phyloP scores from a whole-genome alignment of 2,888 invertebrate genomes.

The Hirtodrosophila duncani region DNA sequence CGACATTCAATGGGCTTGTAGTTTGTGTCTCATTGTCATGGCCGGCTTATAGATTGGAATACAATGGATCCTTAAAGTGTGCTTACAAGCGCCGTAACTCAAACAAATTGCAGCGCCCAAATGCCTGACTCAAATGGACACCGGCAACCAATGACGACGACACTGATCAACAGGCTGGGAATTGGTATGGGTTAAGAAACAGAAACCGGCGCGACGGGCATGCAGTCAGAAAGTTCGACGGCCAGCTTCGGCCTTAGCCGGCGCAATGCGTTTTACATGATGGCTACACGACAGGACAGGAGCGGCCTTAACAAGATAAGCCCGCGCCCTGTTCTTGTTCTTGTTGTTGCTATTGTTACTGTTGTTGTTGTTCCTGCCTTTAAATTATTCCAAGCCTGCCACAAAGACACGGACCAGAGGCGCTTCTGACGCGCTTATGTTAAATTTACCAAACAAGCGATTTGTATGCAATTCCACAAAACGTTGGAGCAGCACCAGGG shows the following conservation, averaged over 20 bases:
- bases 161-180: conserved; percentile 65
- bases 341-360: conserved; percentile 18
- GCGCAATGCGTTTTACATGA: conserved; percentile 63
- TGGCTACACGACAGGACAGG: conserved; percentile 66
- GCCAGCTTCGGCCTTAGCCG: too few relatives aligned
- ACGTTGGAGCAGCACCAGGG: conserved; percentile 14
- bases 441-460: conserved; percentile 75
- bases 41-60: conserved; percentile 74
- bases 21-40: conserved; percentile 64
- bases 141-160: conserved; percentile 38
- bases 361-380: conserved; percentile 33
- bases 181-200: conserved; percentile 9
- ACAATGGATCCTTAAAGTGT: conserved; percentile 79
- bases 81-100: conserved; percentile 79
- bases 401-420: conserved; percentile 55
- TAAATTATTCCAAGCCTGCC: conserved; percentile 67
- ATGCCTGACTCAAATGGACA: conserved; percentile 61
- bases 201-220: conserved; percentile 1
- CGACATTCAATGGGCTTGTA: conserved; percentile 46
- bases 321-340: conserved; percentile 27
- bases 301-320: conserved; percentile 63
- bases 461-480: conserved; percentile 73
- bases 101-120: conserved; percentile 78
- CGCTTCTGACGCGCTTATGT: conserved; percentile 72
- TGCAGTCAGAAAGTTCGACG: not conserved